phyloP scores from a whole-genome alignment of 2,888 invertebrate genomes.

The Lymantria monacha region DNA sequence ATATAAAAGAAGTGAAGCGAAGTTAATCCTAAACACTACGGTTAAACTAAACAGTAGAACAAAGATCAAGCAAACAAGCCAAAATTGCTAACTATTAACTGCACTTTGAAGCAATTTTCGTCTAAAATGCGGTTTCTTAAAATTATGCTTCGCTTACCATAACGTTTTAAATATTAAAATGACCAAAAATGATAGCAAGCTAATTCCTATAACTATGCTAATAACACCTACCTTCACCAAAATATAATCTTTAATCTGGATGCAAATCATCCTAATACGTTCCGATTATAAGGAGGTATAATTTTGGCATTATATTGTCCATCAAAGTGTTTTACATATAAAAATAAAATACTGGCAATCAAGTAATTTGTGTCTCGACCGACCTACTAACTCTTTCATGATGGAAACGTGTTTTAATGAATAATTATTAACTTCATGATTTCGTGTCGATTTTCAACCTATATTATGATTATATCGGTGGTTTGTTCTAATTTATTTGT shows the following conservation, averaged over 20 bases:
- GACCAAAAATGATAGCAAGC: conserved; percentile 69
- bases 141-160: conserved; percentile 63
- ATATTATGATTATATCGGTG: conserved; percentile 33
- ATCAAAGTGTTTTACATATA: conserved; percentile 80
- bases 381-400: conserved; percentile 75
- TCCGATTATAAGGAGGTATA: conserved; percentile 79
- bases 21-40: neutral
- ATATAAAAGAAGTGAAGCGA: too few relatives aligned
- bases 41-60: conserved; percentile 38
- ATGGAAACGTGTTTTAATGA: conserved; percentile 61
- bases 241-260: conserved; percentile 81
- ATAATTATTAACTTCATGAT: conserved; percentile 52
- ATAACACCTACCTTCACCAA: conserved; percentile 76
- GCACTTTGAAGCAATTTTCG: conserved; percentile 50
- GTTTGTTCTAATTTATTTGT: conserved; percentile 8
- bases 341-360: conserved; percentile 77
- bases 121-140: conserved; percentile 56
- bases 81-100: conserved; percentile 45
- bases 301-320: conserved; percentile 81
- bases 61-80: conserved; percentile 14
- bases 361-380: conserved; percentile 78
- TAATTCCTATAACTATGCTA: conserved; percentile 81
- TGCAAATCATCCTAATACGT: conserved; percentile 81
- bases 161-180: conserved; percentile 74
- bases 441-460: conserved; percentile 45